A percentile compares a stretch with the other conserved stretches of the same genome.
These are phyloP conservation scores for Limnephilus marmoratus DNA, from an alignment of 2,888 invertebrate genomes.

Conservation along the genomic window DNA sequence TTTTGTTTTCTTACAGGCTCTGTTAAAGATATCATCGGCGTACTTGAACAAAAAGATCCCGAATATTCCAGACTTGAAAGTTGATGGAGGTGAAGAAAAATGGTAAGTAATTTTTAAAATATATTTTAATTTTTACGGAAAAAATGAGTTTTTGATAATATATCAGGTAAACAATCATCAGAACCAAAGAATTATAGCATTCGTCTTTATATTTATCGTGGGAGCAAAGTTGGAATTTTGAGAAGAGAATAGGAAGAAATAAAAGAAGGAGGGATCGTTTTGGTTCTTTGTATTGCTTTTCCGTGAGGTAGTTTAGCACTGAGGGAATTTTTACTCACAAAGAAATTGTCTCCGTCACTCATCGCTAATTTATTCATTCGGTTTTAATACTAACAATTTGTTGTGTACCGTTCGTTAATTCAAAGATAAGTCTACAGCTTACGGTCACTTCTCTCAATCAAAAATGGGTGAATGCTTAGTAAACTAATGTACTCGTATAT, in stretches of 20 bases:
- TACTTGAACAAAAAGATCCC: constrained; percentile 96
- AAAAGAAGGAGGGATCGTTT: too few relatives aligned
- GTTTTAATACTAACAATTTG: too few relatives aligned
- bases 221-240: background rate
- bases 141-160: background rate
- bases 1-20: constrained; percentile 77
- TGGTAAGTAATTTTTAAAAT: constrained; percentile 79
- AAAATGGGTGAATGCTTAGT: background rate
- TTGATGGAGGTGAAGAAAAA: constrained; percentile 93
- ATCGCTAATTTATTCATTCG: background rate
- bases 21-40: constrained; percentile 93
- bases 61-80: constrained; percentile 92
- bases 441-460: background rate
- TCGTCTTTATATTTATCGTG: background rate
- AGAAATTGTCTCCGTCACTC: background rate
- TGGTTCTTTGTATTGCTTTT: background rate
- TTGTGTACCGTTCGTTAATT: background rate
- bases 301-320: too few relatives aligned
- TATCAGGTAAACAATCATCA: background rate
- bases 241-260: background rate
- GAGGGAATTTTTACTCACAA: background rate
- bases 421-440: background rate
- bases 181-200: background rate
- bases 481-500: background rate
- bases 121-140: constrained; percentile 55